Conservation (phyloP, 1,140 invertebrate genomes). For the Holcopasites calliopsidis region DNA sequence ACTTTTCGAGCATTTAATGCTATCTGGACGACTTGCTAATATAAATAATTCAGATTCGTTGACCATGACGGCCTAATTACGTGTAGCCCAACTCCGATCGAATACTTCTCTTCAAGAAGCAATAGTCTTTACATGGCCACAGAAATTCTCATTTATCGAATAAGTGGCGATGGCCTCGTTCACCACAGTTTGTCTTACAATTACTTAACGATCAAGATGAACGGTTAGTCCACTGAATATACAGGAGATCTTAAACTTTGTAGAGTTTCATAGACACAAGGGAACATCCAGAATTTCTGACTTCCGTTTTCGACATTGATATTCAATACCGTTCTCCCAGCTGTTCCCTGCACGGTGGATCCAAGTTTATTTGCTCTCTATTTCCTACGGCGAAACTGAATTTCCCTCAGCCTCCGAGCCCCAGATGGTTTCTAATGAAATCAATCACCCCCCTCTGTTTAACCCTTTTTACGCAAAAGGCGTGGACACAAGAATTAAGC, state of each 20-base stretch:
- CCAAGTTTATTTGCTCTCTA: too few species aligned
- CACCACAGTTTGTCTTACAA: too few species aligned
- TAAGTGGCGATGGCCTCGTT: too few species aligned
- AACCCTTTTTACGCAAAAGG: too few species aligned
- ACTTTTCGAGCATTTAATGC: background rate
- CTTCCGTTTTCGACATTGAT: background rate
- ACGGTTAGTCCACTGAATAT: background rate
- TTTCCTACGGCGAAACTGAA: too few species aligned
- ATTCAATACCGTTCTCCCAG: background rate
- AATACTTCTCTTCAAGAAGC: background rate
- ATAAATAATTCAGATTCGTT: conserved; percentile 36
- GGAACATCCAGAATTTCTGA: background rate
- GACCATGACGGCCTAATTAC: conserved; percentile 23
- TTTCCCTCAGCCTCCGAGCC: too few species aligned
- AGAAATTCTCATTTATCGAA: background rate
- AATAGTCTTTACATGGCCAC: background rate
- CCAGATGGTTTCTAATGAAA: too few species aligned
- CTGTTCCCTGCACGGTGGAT: background rate
- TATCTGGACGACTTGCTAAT: background rate
- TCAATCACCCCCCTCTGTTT: too few species aligned
- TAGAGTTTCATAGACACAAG: background rate
- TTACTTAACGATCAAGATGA: background rate
- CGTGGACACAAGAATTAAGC: too few species aligned
- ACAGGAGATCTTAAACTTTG: background rate
- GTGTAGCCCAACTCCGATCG: background rate